Conservation (phyloP, 2,888 invertebrate species). For the Caradrina clavipalpis region DNA sequence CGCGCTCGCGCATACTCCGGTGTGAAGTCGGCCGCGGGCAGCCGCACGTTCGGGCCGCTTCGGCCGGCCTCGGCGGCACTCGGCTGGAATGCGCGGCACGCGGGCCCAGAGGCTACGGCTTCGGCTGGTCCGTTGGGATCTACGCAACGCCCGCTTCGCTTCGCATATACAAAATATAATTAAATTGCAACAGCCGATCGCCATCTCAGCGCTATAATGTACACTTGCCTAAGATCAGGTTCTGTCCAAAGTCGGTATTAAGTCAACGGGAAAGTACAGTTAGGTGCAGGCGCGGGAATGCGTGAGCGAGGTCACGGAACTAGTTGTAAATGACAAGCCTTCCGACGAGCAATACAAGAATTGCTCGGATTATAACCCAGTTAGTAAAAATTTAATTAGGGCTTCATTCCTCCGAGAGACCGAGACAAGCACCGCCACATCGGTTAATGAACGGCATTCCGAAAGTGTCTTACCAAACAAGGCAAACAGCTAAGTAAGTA, state of each 20-base stretch:
- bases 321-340: conserved; percentile 90
- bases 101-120: conserved; percentile 80
- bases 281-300: conserved; percentile 91
- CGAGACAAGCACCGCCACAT: conserved; percentile 43
- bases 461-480: conserved; percentile 52
- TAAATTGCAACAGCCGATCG: conserved; percentile 89
- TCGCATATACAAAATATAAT: conserved; percentile 88
- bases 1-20: conserved; percentile 89
- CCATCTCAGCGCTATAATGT: conserved; percentile 85
- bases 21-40: conserved; percentile 89
- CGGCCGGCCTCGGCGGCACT: conserved; percentile 79
- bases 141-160: conserved; percentile 82
- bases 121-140: conserved; percentile 78
- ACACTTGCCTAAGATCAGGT: conserved; percentile 90
- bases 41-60: conserved; percentile 75
- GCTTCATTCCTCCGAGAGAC: conserved; percentile 53
- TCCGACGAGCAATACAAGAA: conserved; percentile 84
- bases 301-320: conserved; percentile 91
- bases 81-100: conserved; percentile 88
- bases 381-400: conserved; percentile 63
- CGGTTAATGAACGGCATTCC: conserved; percentile 45
- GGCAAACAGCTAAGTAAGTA: conserved; percentile 49
- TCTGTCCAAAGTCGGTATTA: conserved; percentile 89
- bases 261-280: conserved; percentile 91
- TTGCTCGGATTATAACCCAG: conserved; percentile 80